These are phyloP conservation scores for Zootermopsis nevadensis DNA, from an alignment of 2,888 invertebrate genomes.

Conservation along the genomic window DNA sequence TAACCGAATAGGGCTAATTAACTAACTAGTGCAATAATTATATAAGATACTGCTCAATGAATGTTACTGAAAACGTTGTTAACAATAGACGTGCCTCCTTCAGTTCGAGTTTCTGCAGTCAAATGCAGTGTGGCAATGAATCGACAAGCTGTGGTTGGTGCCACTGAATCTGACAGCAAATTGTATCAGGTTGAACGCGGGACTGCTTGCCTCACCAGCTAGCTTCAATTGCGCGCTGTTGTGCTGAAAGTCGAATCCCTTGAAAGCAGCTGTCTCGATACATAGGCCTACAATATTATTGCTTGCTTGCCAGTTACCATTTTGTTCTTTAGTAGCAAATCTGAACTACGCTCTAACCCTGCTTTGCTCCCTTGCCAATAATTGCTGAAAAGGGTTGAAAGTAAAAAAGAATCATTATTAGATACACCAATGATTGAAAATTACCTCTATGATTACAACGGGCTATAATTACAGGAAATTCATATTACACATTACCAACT, in stretches of 20 bases:
- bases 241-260: not conserved
- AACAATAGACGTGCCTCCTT: not conserved
- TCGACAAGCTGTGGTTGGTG: conserved; percentile 25
- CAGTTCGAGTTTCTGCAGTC: conserved; percentile 17
- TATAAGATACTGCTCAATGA: no score
- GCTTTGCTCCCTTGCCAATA: no score
- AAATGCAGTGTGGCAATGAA: not conserved
- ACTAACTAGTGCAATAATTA: no score
- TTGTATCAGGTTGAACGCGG: conserved; percentile 24
- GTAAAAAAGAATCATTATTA: no score
- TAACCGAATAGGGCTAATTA: no score
- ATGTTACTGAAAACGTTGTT: no score
- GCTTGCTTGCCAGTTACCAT: conserved; percentile 18
- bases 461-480: no score
- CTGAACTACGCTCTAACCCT: not conserved
- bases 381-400: no score
- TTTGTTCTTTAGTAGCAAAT: not conserved
- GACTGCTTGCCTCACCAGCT: not conserved
- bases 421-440: no score
- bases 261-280: conserved; percentile 5
- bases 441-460: no score
- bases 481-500: no score
- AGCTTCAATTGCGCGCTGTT: not conserved
- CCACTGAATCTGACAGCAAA: conserved; percentile 6
- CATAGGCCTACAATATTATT: not conserved